Conservation (phyloP, 2,888 invertebrate species). For the Chelonus formosanus region DNA sequence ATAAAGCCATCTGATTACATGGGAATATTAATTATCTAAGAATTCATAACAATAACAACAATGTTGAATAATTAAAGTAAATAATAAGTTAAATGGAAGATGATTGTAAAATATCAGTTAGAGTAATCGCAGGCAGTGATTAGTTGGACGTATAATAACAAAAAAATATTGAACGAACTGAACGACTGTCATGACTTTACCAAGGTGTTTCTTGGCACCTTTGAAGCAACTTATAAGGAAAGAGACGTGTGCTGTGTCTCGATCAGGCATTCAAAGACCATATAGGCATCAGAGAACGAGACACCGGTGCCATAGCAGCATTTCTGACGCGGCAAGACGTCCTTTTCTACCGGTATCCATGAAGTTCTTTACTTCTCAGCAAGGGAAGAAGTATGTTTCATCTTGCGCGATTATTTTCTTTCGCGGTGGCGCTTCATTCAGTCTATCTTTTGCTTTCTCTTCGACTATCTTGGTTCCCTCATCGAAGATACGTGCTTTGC, state of each 20-base stretch:
- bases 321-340: background rate
- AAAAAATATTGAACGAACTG: no score
- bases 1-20: no score
- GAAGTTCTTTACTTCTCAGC: no score
- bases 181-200: constrained; percentile 1
- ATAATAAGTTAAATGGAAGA: no score
- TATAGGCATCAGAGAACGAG: constrained; percentile 19
- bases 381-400: constrained; percentile 19
- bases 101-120: no score
- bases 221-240: constrained; percentile 43
- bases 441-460: background rate
- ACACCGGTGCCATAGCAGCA: constrained; percentile 20
- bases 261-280: constrained; percentile 31
- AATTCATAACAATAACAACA: no score
- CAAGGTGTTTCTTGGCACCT: constrained; percentile 48
- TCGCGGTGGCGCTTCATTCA: constrained; percentile 28
- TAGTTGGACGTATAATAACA: no score
- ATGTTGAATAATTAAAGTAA: no score
- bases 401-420: constrained; percentile 29
- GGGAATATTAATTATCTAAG: no score
- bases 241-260: constrained; percentile 19
- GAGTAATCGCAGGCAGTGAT: no score
- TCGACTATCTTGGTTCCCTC: constrained; percentile 26
- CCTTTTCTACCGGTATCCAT: background rate
- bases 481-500: constrained; percentile 25